phyloP scores from a whole-genome alignment of 2,888 invertebrate genomes.

The Ormyrus labotus region DNA sequence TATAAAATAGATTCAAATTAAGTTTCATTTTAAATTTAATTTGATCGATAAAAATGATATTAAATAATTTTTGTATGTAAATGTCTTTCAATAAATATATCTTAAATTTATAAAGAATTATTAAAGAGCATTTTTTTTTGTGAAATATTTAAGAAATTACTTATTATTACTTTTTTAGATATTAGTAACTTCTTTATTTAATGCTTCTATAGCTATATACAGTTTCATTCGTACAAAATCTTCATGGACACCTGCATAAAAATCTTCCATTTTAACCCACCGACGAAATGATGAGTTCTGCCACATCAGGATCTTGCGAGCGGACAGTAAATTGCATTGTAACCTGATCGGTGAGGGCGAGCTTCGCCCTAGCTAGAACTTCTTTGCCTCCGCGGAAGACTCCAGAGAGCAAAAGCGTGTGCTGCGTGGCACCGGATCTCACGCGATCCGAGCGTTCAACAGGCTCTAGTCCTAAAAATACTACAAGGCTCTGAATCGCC shows the following conservation, averaged over 20 bases:
- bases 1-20: no score
- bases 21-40: no score
- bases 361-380: constrained; percentile 89
- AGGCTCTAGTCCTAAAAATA: constrained; percentile 89
- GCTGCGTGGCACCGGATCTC: constrained; percentile 88
- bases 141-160: not conserved
- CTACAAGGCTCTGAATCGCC: constrained; percentile 89
- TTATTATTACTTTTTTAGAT: no score
- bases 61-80: no score
- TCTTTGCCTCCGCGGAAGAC: constrained; percentile 94
- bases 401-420: constrained; percentile 89
- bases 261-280: constrained; percentile 81
- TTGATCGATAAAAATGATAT: no score
- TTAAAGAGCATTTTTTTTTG: no score
- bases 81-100: no score
- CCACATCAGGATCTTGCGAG: constrained; percentile 89
- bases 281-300: constrained; percentile 90
- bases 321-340: constrained; percentile 96
- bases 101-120: no score
- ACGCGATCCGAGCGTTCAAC: constrained; percentile 91
- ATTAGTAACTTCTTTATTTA: no score
- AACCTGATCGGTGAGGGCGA: constrained; percentile 89
- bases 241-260: no score
- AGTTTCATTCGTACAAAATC: no score
- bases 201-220: no score